A percentile compares a stretch with the other conserved stretches of the same genome.
Evolutionary conservation across 2,113 vertebrate genomes (phyloP).

Genomic region (pig (Sus scrofa)): DNA sequence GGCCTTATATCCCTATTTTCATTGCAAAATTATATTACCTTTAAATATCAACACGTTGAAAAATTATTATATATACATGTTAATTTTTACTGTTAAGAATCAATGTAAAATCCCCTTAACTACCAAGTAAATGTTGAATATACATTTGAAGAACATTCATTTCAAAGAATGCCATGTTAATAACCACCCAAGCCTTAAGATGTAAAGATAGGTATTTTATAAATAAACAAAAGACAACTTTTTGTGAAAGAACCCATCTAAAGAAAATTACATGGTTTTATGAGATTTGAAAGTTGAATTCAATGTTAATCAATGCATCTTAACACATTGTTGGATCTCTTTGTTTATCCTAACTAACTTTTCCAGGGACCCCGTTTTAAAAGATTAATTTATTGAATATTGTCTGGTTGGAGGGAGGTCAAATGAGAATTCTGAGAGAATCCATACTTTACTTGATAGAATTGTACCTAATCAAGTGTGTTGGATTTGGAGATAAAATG

Average conservation of each 20-base stretch:
- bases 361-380: neutral
- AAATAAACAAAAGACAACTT: neutral
- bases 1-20: neutral
- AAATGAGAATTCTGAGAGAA: neutral
- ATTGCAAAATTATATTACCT: neutral
- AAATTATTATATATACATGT: neutral
- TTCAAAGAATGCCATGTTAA: neutral
- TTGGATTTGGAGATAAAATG: neutral
- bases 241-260: neutral
- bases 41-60: neutral
- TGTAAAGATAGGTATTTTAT: neutral
- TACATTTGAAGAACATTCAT: neutral
- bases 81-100: conserved; percentile 16
- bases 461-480: neutral
- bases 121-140: neutral
- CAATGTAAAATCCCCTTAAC: neutral
- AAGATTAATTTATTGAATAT: neutral
- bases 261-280: neutral
- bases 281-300: neutral
- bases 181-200: neutral
- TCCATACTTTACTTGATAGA: neutral
- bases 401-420: neutral
- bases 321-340: neutral
- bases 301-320: neutral
- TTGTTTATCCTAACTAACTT: neutral